Base-by-base conservation (phyloP, 2,797 vertebrate species). In the Setipinna tenuifilis region DNA sequence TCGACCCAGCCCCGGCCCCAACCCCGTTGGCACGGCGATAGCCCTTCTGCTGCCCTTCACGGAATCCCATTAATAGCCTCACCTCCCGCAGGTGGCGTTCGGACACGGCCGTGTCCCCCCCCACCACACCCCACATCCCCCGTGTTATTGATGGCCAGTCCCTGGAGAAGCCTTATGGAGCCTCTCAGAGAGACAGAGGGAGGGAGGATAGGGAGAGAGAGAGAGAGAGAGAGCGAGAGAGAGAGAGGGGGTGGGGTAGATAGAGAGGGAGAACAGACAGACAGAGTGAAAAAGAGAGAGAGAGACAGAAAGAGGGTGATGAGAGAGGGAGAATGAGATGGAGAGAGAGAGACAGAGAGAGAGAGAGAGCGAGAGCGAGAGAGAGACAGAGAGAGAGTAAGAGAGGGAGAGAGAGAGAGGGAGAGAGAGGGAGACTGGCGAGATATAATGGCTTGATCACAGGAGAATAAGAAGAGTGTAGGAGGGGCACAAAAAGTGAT, bases 51-150 rank as follows among this genome's bases (percentile, higher is more conserved):
- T 58, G 84, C 87, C 89, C 88, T 90, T 88, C 87, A 83, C 86
- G 84, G 89, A 91, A 92, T 92, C 85, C 90, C 92, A 93, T 93
- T 92, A 94, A 93, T 91, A 92, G 91, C 90, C 90, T 92, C 91
- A 91, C 90, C 93, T 93, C 87, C 90, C 91, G 92, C 91, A 93
- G 91, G 86, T 90, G 90, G 86, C 85, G 87, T 3, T 71, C 12
- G 28, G 65, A 71, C 65, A 16, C 65, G 62, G 62, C 16, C 28
- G 10, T 11, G 65, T 71, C 65, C 14, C 57, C 28, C 65, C 14
- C 14, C 23, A 28, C n/a, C n/a, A n/a, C n/a, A n/a, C n/a, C n/a
- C n/a, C n/a, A n/a, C n/a, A n/a, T n/a, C n/a, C n/a, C n/a, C n/a
- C n/a, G n/a, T n/a, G 65, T 71, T 71, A 71, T 71, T 71, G 65